These are phyloP conservation scores for Nudaria mundana DNA, from an alignment of 2,888 invertebrate species.

Conservation along the genomic window DNA sequence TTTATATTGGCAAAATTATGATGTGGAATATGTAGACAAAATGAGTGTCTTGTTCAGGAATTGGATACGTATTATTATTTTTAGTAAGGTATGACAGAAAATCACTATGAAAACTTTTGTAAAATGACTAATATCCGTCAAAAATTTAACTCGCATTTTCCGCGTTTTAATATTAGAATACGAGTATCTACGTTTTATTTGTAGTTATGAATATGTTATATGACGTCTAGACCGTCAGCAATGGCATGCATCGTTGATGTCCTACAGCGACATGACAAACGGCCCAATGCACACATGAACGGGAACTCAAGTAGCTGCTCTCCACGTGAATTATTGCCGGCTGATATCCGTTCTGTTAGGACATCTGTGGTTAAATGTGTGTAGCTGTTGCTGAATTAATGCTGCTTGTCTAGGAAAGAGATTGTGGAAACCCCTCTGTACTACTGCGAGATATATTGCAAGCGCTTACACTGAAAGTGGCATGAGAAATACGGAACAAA, in stretches of 20 bases:
- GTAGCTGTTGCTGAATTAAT: conserved; percentile 7
- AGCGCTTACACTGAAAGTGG: neutral
- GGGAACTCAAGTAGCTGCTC: conserved; percentile 24
- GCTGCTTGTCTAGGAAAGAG: conserved; percentile 6
- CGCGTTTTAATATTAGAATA: too few species aligned
- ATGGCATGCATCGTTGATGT: conserved; percentile 29
- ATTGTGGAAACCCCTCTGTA: neutral
- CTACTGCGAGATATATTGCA: neutral
- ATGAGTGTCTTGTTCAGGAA: too few species aligned
- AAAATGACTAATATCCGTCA: too few species aligned
- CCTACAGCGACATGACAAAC: conserved; percentile 55
- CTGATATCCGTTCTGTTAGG: conserved; percentile 20
- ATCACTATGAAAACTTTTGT: too few species aligned
- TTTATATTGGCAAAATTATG: too few species aligned
- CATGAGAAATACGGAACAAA: neutral
- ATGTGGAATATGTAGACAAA: too few species aligned
- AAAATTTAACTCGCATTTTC: too few species aligned
- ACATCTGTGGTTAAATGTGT: conserved; percentile 29
- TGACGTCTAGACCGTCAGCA: conserved; percentile 19
- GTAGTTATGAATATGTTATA: too few species aligned
- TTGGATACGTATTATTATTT: too few species aligned
- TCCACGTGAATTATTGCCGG: conserved; percentile 28
- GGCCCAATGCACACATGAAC: conserved; percentile 41
- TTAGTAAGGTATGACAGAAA: too few species aligned
- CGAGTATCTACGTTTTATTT: too few species aligned